A percentile compares a stretch with the other conserved stretches of the same genome.
Evolutionary conservation across 2,113 vertebrate genomes (phyloP).

Genomic region (Ailurus styani): DNA sequence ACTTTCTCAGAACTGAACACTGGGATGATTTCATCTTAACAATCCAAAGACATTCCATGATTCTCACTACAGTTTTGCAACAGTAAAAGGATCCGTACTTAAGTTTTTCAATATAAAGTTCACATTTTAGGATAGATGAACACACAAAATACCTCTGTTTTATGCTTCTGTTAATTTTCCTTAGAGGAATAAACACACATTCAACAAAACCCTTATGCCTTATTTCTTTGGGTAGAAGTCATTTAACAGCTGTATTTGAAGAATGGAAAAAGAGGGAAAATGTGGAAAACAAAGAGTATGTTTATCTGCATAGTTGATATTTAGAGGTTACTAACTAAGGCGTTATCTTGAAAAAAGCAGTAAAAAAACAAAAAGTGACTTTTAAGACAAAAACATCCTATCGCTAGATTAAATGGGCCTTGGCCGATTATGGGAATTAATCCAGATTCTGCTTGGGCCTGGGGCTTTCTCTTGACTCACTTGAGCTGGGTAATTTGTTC

Average conservation of each 20-base stretch:
- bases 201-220: conserved; percentile 74
- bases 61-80: conserved; percentile 32
- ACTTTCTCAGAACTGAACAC: conserved; percentile 57
- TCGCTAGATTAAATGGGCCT: conserved; percentile 36
- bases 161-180: conserved; percentile 53
- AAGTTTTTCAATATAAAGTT: conserved; percentile 54
- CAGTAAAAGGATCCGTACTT: conserved; percentile 62
- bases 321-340: conserved; percentile 80
- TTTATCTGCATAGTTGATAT: conserved; percentile 82
- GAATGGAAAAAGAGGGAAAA: conserved; percentile 9
- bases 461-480: conserved; percentile 23
- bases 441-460: not conserved
- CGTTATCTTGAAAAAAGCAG: conserved; percentile 76
- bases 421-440: conserved; percentile 44
- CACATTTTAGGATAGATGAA: conserved; percentile 70
- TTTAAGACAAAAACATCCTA: not conserved
- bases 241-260: conserved; percentile 58
- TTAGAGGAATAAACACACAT: conserved; percentile 73
- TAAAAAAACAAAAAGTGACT: conserved; percentile 47
- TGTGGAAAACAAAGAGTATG: conserved; percentile 68
- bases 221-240: conserved; percentile 84
- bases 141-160: conserved; percentile 49
- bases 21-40: conserved; percentile 29
- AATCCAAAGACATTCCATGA: conserved; percentile 57
- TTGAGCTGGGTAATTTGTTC: not conserved